Base-by-base conservation (phyloP, 1,140 invertebrate genomes). In the Carposina sasakii region DNA sequence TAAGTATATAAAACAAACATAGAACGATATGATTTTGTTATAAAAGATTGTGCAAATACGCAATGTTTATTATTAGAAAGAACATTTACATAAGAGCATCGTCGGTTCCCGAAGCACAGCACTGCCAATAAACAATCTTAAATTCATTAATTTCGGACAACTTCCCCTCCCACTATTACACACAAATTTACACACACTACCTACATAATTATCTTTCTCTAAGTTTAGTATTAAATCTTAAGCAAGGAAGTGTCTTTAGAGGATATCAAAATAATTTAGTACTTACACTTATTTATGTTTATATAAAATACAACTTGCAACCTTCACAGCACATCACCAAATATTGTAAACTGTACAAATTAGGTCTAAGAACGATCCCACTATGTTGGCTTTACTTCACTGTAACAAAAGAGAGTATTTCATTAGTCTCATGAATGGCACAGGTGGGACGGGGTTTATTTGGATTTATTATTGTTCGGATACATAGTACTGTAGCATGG, bases 251-350 rank as follows among this genome's bases (percentile, higher is more conserved):
- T 76, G 71, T 81, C 62, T 76, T 79, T 76, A 76, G 76, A 78
- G n/a, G 52, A 71, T 77, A 76, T 69, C 64, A 77, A 78, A 81
- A 83, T 83, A 81, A 79, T 81, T 83, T 83, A 83, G 74, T 81
- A 77, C 71, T 79, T 74, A 77, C 63, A 74, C 59, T 60, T 62
- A 65, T 60, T 57, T 63, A 61, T 59, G 59, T 57, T 65, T 63
- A 62, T 66, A 71, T 77, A 76, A 73, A 74, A 77, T 76, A 81
- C 67, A 77, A 52, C 51, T 71, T 54, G 61, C 63, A 68, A 58
- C 67, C 64, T 70, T 77, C 72, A 78, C 72, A 73, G 67, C 73
- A 67, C 65, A 46, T 63, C 56, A 59, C 56, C 59, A 67, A 67
- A 37, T 63, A 48, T 61, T 52, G 50, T 60, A 60, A 59, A 58